Base-by-base conservation (phyloP, 2,888 invertebrate species). In the Chrysina gloriosa region DNA sequence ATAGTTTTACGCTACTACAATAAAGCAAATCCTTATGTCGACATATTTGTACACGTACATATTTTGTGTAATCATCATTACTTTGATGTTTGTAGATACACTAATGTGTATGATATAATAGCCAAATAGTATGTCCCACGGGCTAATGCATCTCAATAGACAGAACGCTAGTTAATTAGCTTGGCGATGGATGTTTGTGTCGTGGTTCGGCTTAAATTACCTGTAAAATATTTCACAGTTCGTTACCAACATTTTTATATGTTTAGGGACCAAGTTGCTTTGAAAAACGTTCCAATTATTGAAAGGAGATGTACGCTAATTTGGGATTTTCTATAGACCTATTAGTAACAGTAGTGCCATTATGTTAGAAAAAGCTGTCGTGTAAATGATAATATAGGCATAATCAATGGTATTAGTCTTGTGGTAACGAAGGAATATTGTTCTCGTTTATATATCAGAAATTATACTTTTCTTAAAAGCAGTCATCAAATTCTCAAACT, bases 81-180 rank as follows among this genome's bases (percentile, higher is more conserved):
- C 25, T 48, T 48, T 25, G 48, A 48, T 25, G 25, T 16, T n/a
- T n/a, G n/a, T n/a, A 52, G 4, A 31, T 7, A 19, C 19, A 27
- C 14, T 14, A 19, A 16, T 29, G 11, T 6, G 27, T 29, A 52
- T 42, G 42, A 42, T 52, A 52, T 14, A 52, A 52, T 52, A n/a
- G 29, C 11, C 31, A 52, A 52, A 52, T 52, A n/a, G 52, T 52
- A 14, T 9, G 19, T 42, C 19, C 19, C 19, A 19, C 6, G n/a
- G 27, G 31, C 31, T 29, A 52, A 29, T 52, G 11, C 29, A 31
- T 31, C 5, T 52, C 52, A 52, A 52, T 52, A 52, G 31, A 27
- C 52, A 52, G 29, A 52, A 19, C 2, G 29, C 6, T 27, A 52
- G 52, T 52, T 52, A 52, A 52, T 29, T 52, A 52, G 52, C 14